Evolutionary conservation across 2,888 invertebrate species (phyloP).

Genomic region (Thecophora atra): DNA sequence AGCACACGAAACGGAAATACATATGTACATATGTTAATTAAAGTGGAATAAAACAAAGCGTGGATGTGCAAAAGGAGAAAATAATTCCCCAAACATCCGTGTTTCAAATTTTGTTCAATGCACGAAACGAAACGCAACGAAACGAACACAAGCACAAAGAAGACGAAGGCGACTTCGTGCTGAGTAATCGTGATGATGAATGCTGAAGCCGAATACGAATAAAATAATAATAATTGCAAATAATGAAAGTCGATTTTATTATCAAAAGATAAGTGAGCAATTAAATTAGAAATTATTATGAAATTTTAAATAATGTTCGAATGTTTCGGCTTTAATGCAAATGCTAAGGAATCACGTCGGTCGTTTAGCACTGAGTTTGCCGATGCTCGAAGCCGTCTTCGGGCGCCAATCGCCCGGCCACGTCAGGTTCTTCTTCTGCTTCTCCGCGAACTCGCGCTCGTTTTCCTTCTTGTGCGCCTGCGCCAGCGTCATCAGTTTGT

Average conservation of each 20-base stretch:
- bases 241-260: not conserved
- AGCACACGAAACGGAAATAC: conserved; percentile 22
- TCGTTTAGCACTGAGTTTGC: no score
- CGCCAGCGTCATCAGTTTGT: no score
- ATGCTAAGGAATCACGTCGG: no score
- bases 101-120: conserved; percentile 20
- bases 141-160: not conserved
- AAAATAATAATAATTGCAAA: not conserved
- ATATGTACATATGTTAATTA: conserved; percentile 8
- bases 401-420: no score
- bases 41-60: not conserved
- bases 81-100: conserved; percentile 8
- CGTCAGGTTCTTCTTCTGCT: no score
- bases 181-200: not conserved
- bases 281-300: no score
- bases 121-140: conserved; percentile 7
- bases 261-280: no score
- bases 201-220: conserved; percentile 3
- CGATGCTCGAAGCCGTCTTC: no score
- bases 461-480: no score
- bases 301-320: no score
- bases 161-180: not conserved
- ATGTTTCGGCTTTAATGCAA: no score
- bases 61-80: not conserved
- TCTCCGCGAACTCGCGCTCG: no score